Percentiles rank a stretch among this genome's conserved stretches.
Evolutionary conservation across 2,888 invertebrate genomes (phyloP).

Genomic region (Pheosia tremula): DNA sequence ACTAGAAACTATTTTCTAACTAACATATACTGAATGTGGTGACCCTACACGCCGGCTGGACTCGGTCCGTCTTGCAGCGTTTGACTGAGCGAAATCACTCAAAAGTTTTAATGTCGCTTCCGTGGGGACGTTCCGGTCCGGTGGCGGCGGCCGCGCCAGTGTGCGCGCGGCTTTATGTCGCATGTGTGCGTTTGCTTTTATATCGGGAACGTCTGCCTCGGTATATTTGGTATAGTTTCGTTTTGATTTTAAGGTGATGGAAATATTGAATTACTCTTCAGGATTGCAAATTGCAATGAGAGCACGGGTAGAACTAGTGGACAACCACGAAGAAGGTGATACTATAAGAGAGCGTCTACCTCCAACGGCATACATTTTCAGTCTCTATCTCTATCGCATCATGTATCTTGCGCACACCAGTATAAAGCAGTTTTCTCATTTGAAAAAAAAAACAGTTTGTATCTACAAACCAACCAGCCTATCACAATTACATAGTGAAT

Average conservation of each 20-base stretch:
- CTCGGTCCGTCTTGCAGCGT: conserved; percentile 75
- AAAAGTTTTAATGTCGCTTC: conserved; percentile 83
- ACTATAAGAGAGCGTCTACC: too few relatives aligned
- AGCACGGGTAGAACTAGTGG: too few relatives aligned
- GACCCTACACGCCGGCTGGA: conserved; percentile 53
- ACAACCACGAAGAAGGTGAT: too few relatives aligned
- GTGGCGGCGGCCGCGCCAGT: conserved; percentile 38
- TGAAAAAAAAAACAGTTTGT: too few relatives aligned
- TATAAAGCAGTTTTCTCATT: too few relatives aligned
- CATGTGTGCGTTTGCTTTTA: conserved; percentile 18
- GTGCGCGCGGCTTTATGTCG: conserved; percentile 54
- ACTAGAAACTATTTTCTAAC: too few relatives aligned
- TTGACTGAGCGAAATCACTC: conserved; percentile 83
- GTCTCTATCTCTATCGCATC: too few relatives aligned
- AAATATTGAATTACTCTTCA: neutral
- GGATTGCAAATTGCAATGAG: too few relatives aligned
- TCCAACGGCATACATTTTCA: too few relatives aligned
- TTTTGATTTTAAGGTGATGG: neutral
- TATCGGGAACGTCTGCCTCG: conserved; percentile 2
- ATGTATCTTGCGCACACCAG: too few relatives aligned
- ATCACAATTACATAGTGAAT: neutral
- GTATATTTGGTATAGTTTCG: conserved; percentile 1
- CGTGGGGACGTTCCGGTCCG: conserved; percentile 67
- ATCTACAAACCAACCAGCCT: too few relatives aligned
- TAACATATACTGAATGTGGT: conserved; percentile 24